These are phyloP conservation scores for Trichogramma pretiosum DNA, from an alignment of 1,140 invertebrate genomes.

Conservation along the genomic window DNA sequence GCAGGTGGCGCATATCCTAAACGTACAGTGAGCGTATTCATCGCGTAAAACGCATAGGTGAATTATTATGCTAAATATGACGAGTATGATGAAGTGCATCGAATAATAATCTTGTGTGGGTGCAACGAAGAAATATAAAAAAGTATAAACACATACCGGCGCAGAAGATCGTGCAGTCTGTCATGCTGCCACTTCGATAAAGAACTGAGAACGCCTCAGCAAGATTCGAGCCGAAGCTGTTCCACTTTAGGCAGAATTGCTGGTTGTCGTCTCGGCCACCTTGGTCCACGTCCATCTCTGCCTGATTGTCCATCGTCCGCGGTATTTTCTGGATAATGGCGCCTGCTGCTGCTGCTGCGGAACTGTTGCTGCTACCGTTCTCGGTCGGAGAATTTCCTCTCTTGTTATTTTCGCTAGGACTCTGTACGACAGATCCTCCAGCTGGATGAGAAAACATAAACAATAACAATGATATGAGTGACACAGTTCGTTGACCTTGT, in stretches of 20 bases:
- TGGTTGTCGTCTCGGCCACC: constrained; percentile 50
- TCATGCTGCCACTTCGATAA: constrained; percentile 81
- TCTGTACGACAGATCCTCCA: constrained; percentile 41
- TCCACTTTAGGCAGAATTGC: constrained; percentile 86
- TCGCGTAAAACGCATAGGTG: too few species aligned
- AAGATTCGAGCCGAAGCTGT: constrained; percentile 81
- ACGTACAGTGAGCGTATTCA: too few species aligned
- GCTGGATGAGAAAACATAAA: constrained; percentile 29
- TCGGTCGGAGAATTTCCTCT: too few species aligned
- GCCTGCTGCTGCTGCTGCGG: too few species aligned
- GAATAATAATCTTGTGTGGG: too few species aligned
- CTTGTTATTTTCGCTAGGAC: too few species aligned
- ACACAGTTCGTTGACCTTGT: not conserved
- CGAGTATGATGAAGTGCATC: too few species aligned
- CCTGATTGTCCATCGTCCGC: too few species aligned
- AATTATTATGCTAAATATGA: too few species aligned
- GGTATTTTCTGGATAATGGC: too few species aligned
- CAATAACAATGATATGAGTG: not conserved
- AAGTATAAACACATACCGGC: constrained; percentile 72
- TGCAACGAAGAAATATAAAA: not conserved
- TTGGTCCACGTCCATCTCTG: constrained; percentile 36
- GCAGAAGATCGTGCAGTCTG: constrained; percentile 82
- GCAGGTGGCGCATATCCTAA: too few species aligned
- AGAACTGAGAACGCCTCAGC: constrained; percentile 79
- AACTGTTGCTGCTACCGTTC: constrained; percentile 35